phyloP scores from a whole-genome alignment of 2,797 vertebrate genomes.

The Phrynocephalus vlangalii region DNA sequence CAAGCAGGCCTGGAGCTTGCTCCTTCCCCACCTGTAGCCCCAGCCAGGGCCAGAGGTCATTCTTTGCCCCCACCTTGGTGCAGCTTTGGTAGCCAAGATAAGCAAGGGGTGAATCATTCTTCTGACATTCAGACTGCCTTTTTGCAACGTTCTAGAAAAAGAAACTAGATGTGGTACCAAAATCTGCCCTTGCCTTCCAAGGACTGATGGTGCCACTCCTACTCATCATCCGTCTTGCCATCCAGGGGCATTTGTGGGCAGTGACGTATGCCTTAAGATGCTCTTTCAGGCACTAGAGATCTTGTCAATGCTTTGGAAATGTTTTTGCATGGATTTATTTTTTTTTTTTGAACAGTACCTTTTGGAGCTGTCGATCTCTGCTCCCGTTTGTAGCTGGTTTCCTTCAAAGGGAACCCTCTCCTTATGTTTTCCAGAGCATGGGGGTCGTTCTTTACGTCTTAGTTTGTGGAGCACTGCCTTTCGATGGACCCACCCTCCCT shows the following conservation, averaged over 20 bases:
- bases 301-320: background rate
- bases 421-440: constrained; percentile 88
- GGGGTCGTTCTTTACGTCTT: constrained; percentile 97
- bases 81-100: background rate
- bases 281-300: background rate
- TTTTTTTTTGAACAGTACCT: background rate
- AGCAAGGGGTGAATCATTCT: background rate
- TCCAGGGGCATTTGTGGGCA: too few relatives aligned
- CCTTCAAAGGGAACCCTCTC: background rate
- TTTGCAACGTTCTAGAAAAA: background rate
- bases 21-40: too few relatives aligned
- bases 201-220: too few relatives aligned
- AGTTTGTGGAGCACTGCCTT: constrained; percentile 96
- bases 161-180: background rate
- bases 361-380: background rate
- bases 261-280: background rate
- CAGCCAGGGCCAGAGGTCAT: background rate
- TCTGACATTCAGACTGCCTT: background rate
- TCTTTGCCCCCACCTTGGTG: background rate
- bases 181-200: background rate
- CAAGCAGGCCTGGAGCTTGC: background rate
- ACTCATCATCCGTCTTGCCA: too few relatives aligned
- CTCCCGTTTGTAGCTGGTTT: background rate
- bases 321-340: background rate
- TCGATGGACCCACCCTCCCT: constrained; percentile 95